A percentile compares a stretch with the other conserved stretches of the same genome.
These are phyloP conservation scores for Otis tarda DNA, from an alignment of 2,113 vertebrate genomes.

Conservation along the genomic window DNA sequence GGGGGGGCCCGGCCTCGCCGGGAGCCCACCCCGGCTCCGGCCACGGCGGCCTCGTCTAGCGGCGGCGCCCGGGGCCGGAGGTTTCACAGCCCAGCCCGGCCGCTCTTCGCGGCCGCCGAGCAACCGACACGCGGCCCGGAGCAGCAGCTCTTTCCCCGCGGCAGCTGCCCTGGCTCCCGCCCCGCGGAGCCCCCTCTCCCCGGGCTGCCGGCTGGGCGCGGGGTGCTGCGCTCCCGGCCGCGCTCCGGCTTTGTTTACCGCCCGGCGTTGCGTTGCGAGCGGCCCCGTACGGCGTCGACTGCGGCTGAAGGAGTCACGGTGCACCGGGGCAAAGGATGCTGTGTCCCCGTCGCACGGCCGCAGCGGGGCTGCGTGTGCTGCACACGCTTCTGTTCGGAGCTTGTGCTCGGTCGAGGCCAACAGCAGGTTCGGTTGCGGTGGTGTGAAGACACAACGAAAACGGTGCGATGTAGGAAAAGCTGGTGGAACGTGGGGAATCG, in stretches of 20 bases:
- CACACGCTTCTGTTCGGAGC: not conserved
- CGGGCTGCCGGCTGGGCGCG: not conserved
- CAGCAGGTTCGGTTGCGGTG: accelerated
- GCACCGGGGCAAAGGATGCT: not conserved
- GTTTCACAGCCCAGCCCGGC: too few relatives aligned
- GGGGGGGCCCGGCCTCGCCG: too few relatives aligned
- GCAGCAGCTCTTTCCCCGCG: not conserved
- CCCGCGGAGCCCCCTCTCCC: not conserved
- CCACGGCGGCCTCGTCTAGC: too few relatives aligned
- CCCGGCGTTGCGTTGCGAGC: not conserved
- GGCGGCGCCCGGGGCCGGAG: too few relatives aligned
- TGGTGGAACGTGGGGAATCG: accelerated
- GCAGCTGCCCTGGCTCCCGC: not conserved
- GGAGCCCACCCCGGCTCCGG: not conserved
- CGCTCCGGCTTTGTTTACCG: not conserved
- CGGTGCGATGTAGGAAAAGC: accelerated
- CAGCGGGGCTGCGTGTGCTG: not conserved
- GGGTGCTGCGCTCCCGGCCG: not conserved
- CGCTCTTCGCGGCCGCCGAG: not conserved
- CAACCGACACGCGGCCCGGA: not conserved
- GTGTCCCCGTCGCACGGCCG: not conserved
- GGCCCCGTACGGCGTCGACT: not conserved
- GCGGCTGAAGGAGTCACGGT: not conserved
- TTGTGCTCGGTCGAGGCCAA: not conserved
- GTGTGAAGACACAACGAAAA: accelerated